A percentile compares a stretch with the other conserved stretches of the same genome.
These are phyloP conservation scores for Eupithecia inturbata DNA, from an alignment of 2,888 invertebrate genomes.

Conservation along the genomic window DNA sequence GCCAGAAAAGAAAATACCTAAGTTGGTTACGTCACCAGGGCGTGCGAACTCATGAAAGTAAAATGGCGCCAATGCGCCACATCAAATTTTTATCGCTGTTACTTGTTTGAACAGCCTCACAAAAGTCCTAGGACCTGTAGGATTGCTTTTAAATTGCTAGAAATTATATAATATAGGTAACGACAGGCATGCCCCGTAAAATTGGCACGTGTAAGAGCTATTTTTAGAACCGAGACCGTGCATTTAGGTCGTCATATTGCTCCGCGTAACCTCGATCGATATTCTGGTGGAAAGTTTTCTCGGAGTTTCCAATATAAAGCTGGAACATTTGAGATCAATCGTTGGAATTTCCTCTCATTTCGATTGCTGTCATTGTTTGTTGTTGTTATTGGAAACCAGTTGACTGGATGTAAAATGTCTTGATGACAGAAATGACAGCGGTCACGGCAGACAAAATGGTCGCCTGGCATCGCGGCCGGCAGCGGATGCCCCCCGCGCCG, in stretches of 20 bases:
- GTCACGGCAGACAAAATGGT: conserved; percentile 73
- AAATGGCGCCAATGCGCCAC: conserved; percentile 81
- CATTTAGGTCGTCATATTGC: conserved; percentile 54
- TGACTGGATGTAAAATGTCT: conserved; percentile 76
- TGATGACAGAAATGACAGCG: conserved; percentile 79
- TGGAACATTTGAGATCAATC: neutral
- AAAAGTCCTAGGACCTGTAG: neutral
- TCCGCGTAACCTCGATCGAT: conserved; percentile 58
- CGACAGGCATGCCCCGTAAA: conserved; percentile 36
- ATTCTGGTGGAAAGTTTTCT: conserved; percentile 38
- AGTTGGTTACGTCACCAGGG: conserved; percentile 73
- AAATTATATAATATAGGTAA: conserved; percentile 44
- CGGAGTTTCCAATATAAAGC: neutral
- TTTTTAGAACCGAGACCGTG: conserved; percentile 73
- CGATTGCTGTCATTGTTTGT: conserved; percentile 59
- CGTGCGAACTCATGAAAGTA: conserved; percentile 70
- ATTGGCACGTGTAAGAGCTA: conserved; percentile 75
- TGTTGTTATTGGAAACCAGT: conserved; percentile 71
- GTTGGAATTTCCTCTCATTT: neutral
- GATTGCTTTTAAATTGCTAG: conserved; percentile 18
- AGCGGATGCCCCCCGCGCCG: neutral
- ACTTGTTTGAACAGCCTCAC: conserved; percentile 15
- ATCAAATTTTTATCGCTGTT: conserved; percentile 48
- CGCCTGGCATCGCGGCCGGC: conserved; percentile 42
- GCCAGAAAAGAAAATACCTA: conserved; percentile 55